phyloP scores from a whole-genome alignment of 2,888 invertebrate species.

The Macaria liturata region DNA sequence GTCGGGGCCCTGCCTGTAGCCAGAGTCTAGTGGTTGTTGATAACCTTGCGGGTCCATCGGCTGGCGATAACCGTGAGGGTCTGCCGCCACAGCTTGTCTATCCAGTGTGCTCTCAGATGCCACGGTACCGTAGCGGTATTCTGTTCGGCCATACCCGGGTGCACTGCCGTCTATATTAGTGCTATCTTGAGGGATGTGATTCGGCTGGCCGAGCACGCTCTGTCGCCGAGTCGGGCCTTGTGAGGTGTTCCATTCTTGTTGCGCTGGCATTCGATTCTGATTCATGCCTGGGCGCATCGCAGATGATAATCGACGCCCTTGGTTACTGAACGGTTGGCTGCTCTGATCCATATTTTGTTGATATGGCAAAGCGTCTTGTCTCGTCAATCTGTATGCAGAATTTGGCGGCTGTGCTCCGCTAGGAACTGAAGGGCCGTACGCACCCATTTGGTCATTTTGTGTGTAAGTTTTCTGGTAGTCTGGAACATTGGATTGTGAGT shows the following conservation, averaged over 20 bases:
- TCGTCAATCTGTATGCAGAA: constrained; percentile 53
- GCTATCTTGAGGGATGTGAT: constrained; percentile 57
- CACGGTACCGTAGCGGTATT: constrained; percentile 68
- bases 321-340: constrained; percentile 63
- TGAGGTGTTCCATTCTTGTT: constrained; percentile 63
- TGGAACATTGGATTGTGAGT: constrained; percentile 52
- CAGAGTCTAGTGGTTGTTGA: constrained; percentile 68
- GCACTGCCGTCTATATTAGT: constrained; percentile 56
- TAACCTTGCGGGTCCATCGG: constrained; percentile 59
- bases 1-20: constrained; percentile 58
- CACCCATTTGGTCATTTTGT: constrained; percentile 57
- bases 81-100: constrained; percentile 49
- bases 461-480: constrained; percentile 62
- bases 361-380: constrained; percentile 59
- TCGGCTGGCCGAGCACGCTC: constrained; percentile 70
- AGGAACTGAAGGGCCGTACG: constrained; percentile 51
- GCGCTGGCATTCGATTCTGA: constrained; percentile 48
- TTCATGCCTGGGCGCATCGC: constrained; percentile 58
- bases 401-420: constrained; percentile 48
- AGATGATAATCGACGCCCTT: constrained; percentile 63
- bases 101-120: constrained; percentile 62
- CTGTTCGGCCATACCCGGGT: constrained; percentile 59
- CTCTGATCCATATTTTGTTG: constrained; percentile 67
- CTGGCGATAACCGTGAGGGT: constrained; percentile 56
- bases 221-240: constrained; percentile 62